Base-by-base conservation (phyloP, 2,888 invertebrate species). In the Phengaris arion region DNA sequence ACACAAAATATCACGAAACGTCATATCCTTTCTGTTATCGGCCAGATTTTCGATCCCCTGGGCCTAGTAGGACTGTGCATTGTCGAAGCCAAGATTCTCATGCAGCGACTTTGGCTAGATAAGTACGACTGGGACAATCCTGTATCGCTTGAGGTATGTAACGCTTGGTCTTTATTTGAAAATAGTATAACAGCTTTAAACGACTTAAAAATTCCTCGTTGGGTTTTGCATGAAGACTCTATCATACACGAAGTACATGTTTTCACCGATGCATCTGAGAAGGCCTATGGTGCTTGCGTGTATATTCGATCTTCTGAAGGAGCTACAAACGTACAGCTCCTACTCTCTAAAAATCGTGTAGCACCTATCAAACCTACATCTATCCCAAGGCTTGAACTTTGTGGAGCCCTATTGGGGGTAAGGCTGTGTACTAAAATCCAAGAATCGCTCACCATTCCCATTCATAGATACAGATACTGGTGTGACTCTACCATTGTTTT, bases 341-440 rank as follows among this genome's bases (percentile, higher is more conserved):
- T 77, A 46, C 15, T 48, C n/a, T 68, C 73, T 10, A 75, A 59
- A 59, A 22, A 59, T 59, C 15, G 6, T 59, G 59, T 78, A 12
- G 77, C 77, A 0, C 78, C 79, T 13, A 64, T 79, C 7, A 77
- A 79, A 54, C 70, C 79, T 10, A 76, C 74, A 1, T 78, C 76
- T 0, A n/a, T n/a, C n/a, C n/a, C n/a, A n/a, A 74, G 78, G 2
- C 75, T 79, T 8, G 79, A 79, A 51, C 70, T 79, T 9, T 79
- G 79, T 48, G 78, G 75, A 8, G 79, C 79, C 0, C n/a, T 78
- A 12, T 6, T 77, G 8, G 77, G 15, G 51, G 13, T 78, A 74
- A 75, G 75, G 15, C 22, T 79, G 52, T 68, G 52, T 54, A 68
- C 55, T 78, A 46, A 35, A 64, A 69, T 12, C 12, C 69, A 35